Conservation (phyloP, 2,888 invertebrate species). For the Eueremaeus valkanovi region DNA sequence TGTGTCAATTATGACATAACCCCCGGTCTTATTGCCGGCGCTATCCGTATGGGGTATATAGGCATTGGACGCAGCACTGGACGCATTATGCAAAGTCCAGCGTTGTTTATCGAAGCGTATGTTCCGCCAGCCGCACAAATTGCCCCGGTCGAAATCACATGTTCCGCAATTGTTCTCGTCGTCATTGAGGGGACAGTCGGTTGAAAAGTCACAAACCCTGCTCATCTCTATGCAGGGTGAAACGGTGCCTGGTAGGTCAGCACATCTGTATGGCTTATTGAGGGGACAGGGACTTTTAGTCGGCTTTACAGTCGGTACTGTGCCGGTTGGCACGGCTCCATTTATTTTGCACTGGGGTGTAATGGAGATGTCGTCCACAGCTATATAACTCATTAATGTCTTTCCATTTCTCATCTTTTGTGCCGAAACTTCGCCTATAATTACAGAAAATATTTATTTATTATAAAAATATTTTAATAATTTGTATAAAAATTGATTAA, state of each 20-base stretch:
- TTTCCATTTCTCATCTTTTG: neutral
- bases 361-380: neutral
- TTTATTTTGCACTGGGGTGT: neutral
- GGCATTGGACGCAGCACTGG: too few species aligned
- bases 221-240: too few species aligned
- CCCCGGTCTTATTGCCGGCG: neutral
- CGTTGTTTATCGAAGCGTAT: neutral
- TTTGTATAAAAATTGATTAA: neutral
- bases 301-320: neutral
- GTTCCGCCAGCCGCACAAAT: constrained; percentile 30
- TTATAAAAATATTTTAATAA: neutral
- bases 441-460: too few species aligned
- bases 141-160: constrained; percentile 34
- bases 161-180: constrained; percentile 53
- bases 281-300: neutral
- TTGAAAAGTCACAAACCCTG: constrained; percentile 52
- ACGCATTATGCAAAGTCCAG: neutral
- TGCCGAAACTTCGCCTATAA: too few species aligned
- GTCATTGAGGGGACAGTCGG: constrained; percentile 52
- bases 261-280: neutral
- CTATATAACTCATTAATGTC: neutral
- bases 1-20: neutral
- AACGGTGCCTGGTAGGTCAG: too few species aligned
- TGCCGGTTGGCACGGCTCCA: neutral
- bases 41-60: neutral